Evolutionary conservation across 2,797 vertebrate species (phyloP).

Genomic region (Thaleichthys pacificus): DNA sequence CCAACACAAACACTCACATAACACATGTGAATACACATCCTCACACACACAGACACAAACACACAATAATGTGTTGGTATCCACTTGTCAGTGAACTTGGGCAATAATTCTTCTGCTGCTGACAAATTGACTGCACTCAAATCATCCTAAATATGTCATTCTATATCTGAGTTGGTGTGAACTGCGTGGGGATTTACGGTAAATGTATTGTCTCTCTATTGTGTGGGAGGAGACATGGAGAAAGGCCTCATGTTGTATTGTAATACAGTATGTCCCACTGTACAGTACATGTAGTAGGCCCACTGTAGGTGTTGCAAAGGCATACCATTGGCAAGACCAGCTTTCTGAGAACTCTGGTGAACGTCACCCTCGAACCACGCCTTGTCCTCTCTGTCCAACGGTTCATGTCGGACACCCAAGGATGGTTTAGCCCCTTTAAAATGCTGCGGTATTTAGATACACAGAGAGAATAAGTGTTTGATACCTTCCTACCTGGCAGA

Average conservation of each 20-base stretch:
- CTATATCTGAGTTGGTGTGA: neutral
- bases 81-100: neutral
- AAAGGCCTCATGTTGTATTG: neutral
- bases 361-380: too few relatives aligned
- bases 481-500: too few relatives aligned
- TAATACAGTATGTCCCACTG: neutral
- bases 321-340: too few relatives aligned
- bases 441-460: too few relatives aligned
- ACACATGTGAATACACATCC: neutral
- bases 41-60: constrained; percentile 1
- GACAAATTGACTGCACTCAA: neutral
- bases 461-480: too few relatives aligned
- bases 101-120: neutral
- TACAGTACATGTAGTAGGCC: too few relatives aligned
- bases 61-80: constrained; percentile 1
- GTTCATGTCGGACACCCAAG: too few relatives aligned
- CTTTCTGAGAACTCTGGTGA: too few relatives aligned
- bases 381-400: too few relatives aligned
- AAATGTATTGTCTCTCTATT: neutral
- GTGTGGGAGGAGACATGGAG: neutral
- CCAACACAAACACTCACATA: neutral
- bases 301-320: too few relatives aligned
- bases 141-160: neutral
- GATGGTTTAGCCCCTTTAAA: too few relatives aligned
- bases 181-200: neutral